Evolutionary conservation across 2,888 invertebrate species (phyloP), one percentile per base, ranked within the genome.

Genomic region (Epistrophella euchroma): DNA sequence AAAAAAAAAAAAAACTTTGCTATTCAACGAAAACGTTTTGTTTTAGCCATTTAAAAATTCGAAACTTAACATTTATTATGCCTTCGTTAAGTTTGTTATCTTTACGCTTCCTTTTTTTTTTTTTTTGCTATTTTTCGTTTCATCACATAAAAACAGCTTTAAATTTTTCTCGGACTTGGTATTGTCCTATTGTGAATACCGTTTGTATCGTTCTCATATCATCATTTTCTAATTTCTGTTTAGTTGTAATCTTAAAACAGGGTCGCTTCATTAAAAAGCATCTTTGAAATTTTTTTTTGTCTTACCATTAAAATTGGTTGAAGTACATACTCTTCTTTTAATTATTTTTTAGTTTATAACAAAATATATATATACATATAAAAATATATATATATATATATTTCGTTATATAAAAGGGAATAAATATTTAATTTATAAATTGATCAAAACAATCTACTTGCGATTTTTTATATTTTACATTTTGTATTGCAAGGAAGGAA

Each of bases 11-110:
- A 35, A 9, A 28, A 32, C 32, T 32, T 68, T 52, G 47, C 19
- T 52, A 52, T 68, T 68, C 68, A 68, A 68, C 68, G 68, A 68
- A 68, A 68, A 52, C 37, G n/a, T 68, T 68, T 68, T 37, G 28
- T 66, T 35, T 68, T 68, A 37, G 35, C 19, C 37, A 68, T 52
- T 37, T 47, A 19, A 28, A 47, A 47, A 19, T 40, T 40, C 22
- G 22, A 60, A 22, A 60, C 22, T 60, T 60, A 60, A 45, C 37
- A 25, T 60, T 40, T 15, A 37, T 17, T 10, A 37, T 37, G 22
- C 35, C 37, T 52, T 68, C 37, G 50, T 37, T 68, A 52, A 52
- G 37, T 52, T 68, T 66, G 32, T 47, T 35, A 47, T 35, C 47
- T n/a, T n/a, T 35, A 47, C 43, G 28, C 52, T 32, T 47, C 28